Base-by-base conservation (phyloP, 2,113 vertebrate genomes). In the Antigone vipio region DNA sequence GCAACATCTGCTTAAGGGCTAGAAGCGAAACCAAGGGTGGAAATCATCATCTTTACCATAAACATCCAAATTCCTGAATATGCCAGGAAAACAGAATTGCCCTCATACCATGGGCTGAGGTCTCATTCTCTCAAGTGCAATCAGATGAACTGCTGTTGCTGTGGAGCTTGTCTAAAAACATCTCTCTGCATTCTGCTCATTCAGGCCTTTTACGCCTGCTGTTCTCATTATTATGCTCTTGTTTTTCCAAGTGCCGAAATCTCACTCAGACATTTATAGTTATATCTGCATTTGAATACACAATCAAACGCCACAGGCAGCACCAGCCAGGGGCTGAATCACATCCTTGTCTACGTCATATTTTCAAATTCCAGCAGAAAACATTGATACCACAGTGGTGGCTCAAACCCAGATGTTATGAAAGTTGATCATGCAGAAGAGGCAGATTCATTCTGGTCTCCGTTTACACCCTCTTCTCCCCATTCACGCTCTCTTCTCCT, bases 121-220 rank as follows among this genome's bases (percentile, higher is more conserved):
- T 90, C 89, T 92, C 71, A 30, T 85, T 85, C 88, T 92, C 50
- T 86, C 67, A 89, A 77, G 72, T 79, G 72, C 78, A 92, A 80
- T 86, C 82, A 83, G 63, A 88, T 40, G 59, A 96, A 45, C 92
- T 86, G 64, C 82, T 92, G 82, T 71, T 94, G 92, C 88, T 84
- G 93, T 69, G 68, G 38, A 93, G 52, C 68, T 91, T 52, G 47
- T 90, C 90, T 93, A 74, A 93, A 96, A 96, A 74, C 90, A 76
- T 85, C 75, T 81, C 79, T 84, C 68, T 66, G 42, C 22, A 42
- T 87, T 96, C 77, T 85, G 87, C 85, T 95, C 85, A 47, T 83
- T 95, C 90, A 84, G 45, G 52, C 74, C 78, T 88, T 77, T 83
- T 64, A 50, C 3, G 29, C 93, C 78, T 71, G 79, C 63, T 93